A percentile compares a stretch with the other conserved stretches of the same genome.
Conservation (phyloP, 2,797 vertebrate species). For the Poeciliopsis paucimaculata region DNA sequence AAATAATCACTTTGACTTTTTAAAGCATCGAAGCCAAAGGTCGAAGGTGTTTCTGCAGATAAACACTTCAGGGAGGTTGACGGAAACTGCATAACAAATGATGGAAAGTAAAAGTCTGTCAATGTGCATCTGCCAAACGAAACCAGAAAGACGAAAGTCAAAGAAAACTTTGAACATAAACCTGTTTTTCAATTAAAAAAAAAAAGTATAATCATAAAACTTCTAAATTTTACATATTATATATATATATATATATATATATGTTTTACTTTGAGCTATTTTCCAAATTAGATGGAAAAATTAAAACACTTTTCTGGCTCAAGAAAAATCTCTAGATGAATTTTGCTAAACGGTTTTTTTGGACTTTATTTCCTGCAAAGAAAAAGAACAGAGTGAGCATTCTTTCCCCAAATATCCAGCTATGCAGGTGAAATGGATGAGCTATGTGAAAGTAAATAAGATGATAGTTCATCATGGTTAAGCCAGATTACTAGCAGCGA, state of each 20-base stretch:
- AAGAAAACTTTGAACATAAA: neutral
- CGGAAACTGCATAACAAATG: neutral
- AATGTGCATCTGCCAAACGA: neutral
- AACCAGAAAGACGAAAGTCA: neutral
- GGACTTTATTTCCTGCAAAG: neutral
- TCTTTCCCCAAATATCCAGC: neutral
- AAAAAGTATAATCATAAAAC: neutral
- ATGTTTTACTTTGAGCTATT: neutral
- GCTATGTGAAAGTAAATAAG: neutral
- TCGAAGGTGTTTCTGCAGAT: conserved; percentile 55
- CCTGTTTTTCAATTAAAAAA: neutral
- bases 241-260: neutral
- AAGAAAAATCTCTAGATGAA: neutral
- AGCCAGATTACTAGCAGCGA: neutral
- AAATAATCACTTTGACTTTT: conserved; percentile 74
- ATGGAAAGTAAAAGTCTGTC: conserved; percentile 22
- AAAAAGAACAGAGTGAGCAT: neutral
- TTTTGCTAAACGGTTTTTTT: neutral
- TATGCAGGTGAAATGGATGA: neutral
- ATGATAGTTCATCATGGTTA: neutral
- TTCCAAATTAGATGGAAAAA: neutral
- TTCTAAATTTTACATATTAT: neutral
- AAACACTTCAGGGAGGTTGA: conserved; percentile 41
- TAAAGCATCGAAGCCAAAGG: conserved; percentile 61
- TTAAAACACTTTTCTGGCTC: neutral